Evolutionary conservation across 2,797 vertebrate genomes (phyloP).

Genomic region (Tympanoctomys barrerae): DNA sequence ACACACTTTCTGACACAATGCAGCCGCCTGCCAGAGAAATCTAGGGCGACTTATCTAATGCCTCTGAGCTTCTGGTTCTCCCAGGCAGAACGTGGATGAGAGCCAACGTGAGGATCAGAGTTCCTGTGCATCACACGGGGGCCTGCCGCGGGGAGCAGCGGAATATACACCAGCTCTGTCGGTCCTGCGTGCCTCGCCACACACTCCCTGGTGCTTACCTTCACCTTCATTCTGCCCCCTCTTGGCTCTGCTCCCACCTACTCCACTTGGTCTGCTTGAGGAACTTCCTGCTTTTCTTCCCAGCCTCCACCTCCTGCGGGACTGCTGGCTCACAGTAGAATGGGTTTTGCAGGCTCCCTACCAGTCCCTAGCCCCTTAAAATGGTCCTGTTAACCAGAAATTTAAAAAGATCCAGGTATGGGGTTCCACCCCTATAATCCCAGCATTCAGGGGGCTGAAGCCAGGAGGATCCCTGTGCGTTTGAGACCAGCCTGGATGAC

Average conservation of each 20-base stretch:
- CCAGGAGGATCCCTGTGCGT: neutral
- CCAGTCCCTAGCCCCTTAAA: neutral
- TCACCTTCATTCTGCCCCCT: neutral
- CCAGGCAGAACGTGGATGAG: too few relatives aligned
- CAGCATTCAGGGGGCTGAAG: neutral
- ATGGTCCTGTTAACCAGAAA: neutral
- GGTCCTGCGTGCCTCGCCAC: fast-evolving
- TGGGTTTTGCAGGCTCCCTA: neutral
- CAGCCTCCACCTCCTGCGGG: neutral
- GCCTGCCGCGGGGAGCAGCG: fast-evolving
- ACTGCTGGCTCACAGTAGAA: neutral
- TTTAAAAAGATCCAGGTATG: neutral
- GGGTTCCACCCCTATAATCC: neutral
- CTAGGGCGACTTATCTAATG: neutral
- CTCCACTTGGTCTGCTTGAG: neutral
- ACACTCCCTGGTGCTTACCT: fast-evolving
- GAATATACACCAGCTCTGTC: fast-evolving
- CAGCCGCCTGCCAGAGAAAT: fast-evolving
- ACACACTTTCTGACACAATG: neutral
- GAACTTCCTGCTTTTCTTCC: fast-evolving
- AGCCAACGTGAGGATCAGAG: neutral
- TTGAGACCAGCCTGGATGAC: neutral
- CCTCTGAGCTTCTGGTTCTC: neutral
- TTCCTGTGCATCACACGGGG: neutral
- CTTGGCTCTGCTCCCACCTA: fast-evolving